These are phyloP conservation scores for Perca schrenkii DNA, from an alignment of 2,113 vertebrate genomes.

Conservation along the genomic window DNA sequence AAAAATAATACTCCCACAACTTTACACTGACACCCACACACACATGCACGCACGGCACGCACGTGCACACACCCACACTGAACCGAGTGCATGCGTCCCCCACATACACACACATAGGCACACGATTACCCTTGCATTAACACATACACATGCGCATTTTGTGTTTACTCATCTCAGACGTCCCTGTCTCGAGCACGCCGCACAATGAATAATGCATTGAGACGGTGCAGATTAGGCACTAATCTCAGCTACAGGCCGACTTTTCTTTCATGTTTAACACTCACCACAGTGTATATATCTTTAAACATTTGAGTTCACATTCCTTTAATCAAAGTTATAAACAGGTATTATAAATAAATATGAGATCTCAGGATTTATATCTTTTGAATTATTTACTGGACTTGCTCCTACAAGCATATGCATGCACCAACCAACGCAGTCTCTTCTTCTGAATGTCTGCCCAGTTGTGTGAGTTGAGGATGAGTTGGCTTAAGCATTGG, in stretches of 20 bases:
- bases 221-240: constrained; percentile 51
- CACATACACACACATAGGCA: constrained; percentile 11
- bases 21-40: constrained; percentile 6
- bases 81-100: not conserved
- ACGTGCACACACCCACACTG: not conserved
- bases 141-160: constrained; percentile 7
- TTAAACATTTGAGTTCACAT: not conserved
- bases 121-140: not conserved
- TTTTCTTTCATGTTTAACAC: constrained; percentile 13
- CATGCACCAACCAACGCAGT: not conserved
- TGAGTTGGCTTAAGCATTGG: not conserved
- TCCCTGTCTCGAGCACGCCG: constrained; percentile 15
- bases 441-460: not conserved
- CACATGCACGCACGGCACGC: not conserved
- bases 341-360: not conserved
- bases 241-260: constrained; percentile 48
- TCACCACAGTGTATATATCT: not conserved
- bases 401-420: not conserved
- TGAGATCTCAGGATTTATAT: not conserved
- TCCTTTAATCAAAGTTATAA: not conserved
- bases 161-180: constrained; percentile 40
- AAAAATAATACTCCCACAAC: constrained; percentile 32
- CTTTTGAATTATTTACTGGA: constrained; percentile 22
- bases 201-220: constrained; percentile 65
- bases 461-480: not conserved